Evolutionary conservation across 2,888 invertebrate genomes (phyloP), one percentile per base, ranked within the genome.

Genomic region (Agriotes lineatus): DNA sequence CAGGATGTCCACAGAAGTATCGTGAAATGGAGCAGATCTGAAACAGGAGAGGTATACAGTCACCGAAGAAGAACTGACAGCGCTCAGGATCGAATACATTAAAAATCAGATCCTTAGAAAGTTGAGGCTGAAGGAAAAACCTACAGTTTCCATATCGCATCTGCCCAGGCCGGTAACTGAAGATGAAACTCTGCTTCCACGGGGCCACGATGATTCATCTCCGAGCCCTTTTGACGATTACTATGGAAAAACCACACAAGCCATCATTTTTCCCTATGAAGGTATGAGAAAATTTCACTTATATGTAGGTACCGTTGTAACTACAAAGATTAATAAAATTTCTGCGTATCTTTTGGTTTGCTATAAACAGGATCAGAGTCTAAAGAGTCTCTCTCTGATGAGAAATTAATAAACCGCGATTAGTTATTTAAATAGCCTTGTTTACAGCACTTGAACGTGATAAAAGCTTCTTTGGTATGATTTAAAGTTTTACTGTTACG

Each of bases 81-180:
- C 89, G 33, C 86, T 92, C 35, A 85, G 95, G 71, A 90, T 95
- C 70, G 93, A 94, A 82, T 92, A 92, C 76, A 93, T 94, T 52
- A 95, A 95, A 83, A 90, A 93, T 81, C 94, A 94, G 85, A 95
- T 95, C 25, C 81, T 95, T 76, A 92, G 91, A 84, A 95, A 94
- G 83, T 80, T 95, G 62, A 84, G 94, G 72, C 83, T 95, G 62
- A 92, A 90, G 64, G 92, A 91, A 82, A 91, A 92, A 77, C 94
- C 94, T 4, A 89, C 88, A 16, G 84, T 90, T 74, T 87, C 89
- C 0, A 84, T 89, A 54, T 86, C 88, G 70, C 88, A 89, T 61
- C 83, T 95, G 75, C 94, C 94, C 0, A 89, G 90, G 82, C 94
- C 94, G 4, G 88, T 94, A 69, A 91, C 91, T 48, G 91, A 91